Evolutionary conservation across 2,888 invertebrate genomes (phyloP), one percentile per base, ranked within the genome.

Genomic region (Tinea pellionella): DNA sequence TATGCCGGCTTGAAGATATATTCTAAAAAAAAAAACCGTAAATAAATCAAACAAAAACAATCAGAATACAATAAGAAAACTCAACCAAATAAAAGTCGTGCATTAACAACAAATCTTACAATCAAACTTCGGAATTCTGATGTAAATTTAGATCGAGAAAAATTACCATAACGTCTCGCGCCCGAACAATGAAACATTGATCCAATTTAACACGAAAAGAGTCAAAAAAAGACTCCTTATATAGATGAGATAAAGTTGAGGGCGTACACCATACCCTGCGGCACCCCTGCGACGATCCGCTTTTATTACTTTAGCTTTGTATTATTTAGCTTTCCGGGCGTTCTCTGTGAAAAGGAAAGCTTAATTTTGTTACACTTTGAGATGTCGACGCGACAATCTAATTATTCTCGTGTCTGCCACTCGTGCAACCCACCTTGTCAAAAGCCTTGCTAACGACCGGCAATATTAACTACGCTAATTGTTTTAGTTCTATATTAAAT

Each of bases 341-440:
- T 72, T 72, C 16, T 71, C 69, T 71, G 79, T 80, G 80, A 80
- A 83, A 80, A 82, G 84, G 81, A 82, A 79, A 78, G 78, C 78
- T 81, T 86, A 86, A 86, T 86, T 86, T 75, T 71, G 82, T 86
- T 87, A 84, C 80, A 80, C 84, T 86, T 86, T 81, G 86, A 87
- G 86, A 87, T 80, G 83, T 79, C 84, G 82, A 74, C 79, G 75
- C 77, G 78, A 78, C 80, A 84, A 85, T 84, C 79, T 82, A 83
- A 84, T 87, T 87, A 86, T 75, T 74, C 53, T 53, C 53, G 53
- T 18, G 19, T 8, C 53, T 24, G 24, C 53, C 18, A 19, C 13
- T 18, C 24, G 53, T 15, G 53, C 13, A 6, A 32, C 41, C 15
- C 24, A 41, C 41, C 42, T 59, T 41, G 59, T 59, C 59, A 59